A percentile compares a stretch with the other conserved stretches of the same genome.
Conservation (phyloP, 2,888 invertebrate genomes). For the Unio delphinus region DNA sequence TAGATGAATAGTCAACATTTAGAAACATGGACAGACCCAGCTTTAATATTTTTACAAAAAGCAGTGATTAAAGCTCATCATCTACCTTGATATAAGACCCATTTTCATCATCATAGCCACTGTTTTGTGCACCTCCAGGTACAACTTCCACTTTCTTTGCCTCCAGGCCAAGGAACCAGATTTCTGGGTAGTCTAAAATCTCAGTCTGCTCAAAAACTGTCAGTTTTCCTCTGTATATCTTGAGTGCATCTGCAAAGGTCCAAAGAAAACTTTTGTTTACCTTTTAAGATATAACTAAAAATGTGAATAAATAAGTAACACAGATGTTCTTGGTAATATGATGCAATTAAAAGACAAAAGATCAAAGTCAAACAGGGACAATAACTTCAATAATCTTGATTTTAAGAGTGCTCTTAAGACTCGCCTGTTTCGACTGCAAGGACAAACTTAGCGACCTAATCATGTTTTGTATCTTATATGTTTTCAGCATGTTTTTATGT, state of each 20-base stretch:
- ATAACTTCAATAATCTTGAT: too few relatives aligned
- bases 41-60: not conserved
- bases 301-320: constrained; percentile 5
- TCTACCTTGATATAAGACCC: constrained; percentile 90
- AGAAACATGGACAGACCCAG: not conserved
- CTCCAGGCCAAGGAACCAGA: constrained; percentile 85
- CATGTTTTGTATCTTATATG: too few relatives aligned
- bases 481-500: too few relatives aligned
- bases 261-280: constrained; percentile 3
- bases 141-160: constrained; percentile 69
- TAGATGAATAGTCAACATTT: too few relatives aligned
- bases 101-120: constrained; percentile 71
- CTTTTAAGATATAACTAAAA: not conserved
- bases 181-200: constrained; percentile 88
- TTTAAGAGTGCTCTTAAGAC: too few relatives aligned
- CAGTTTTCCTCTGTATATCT: constrained; percentile 86
- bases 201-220: constrained; percentile 93
- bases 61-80: not conserved
- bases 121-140: constrained; percentile 64
- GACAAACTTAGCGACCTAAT: too few relatives aligned
- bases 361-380: too few relatives aligned
- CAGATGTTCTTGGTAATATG: too few relatives aligned
- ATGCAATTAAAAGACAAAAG: too few relatives aligned
- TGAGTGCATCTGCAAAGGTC: constrained; percentile 73
- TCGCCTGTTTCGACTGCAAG: too few relatives aligned